phyloP scores from a whole-genome alignment of 2,888 invertebrate species.

The Torymus aiolomorphi region DNA sequence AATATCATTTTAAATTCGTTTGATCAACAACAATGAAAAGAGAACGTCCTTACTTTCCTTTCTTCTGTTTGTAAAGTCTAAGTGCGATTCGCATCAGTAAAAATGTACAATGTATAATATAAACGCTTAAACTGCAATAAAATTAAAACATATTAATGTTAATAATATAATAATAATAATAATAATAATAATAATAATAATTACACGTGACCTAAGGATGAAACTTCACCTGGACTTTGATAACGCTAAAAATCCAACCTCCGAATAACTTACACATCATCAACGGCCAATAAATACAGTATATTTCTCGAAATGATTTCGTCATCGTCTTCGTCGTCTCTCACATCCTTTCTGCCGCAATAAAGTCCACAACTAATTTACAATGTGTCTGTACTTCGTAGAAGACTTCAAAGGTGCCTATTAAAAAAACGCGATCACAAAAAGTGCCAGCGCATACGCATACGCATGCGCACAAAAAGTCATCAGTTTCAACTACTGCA shows the following conservation, averaged over 20 bases:
- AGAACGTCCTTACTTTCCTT: background rate
- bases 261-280: slow-evolving; percentile 34
- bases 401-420: slow-evolving; percentile 36
- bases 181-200: slow-evolving; percentile 27
- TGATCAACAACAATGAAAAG: slow-evolving; percentile 10
- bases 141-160: slow-evolving; percentile 10
- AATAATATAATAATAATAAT: slow-evolving; percentile 26
- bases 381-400: slow-evolving; percentile 38
- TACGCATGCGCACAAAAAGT: slow-evolving; percentile 22
- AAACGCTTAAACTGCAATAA: slow-evolving; percentile 9
- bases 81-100: slow-evolving; percentile 19
- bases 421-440: slow-evolving; percentile 25
- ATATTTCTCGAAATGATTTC: slow-evolving; percentile 23
- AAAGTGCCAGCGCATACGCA: slow-evolving; percentile 5
- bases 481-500: slow-evolving; percentile 22
- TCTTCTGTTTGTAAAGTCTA: slow-evolving; percentile 2
- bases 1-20: slow-evolving; percentile 31
- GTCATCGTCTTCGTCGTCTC: background rate
- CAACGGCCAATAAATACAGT: slow-evolving; percentile 40
- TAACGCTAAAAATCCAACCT: slow-evolving; percentile 23
- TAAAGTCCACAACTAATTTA: slow-evolving; percentile 38
- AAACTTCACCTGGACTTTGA: slow-evolving; percentile 18
- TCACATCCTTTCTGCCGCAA: slow-evolving; percentile 1
- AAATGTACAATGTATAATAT: slow-evolving; percentile 21
- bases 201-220: slow-evolving; percentile 23